Conservation (phyloP, 2,888 invertebrate genomes). For the Allolobophora icterica region DNA sequence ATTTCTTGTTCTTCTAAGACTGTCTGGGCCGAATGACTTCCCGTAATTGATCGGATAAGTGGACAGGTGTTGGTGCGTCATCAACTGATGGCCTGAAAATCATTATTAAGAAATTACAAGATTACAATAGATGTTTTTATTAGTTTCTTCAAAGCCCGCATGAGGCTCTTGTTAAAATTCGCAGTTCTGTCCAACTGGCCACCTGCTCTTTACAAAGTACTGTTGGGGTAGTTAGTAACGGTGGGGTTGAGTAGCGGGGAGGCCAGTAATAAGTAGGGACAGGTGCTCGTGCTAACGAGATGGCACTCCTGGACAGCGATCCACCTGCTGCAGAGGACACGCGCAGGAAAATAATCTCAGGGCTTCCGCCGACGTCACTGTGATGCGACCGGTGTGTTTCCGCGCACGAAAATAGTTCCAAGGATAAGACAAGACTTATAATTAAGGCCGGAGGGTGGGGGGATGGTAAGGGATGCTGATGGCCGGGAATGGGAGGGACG, state of each 20-base stretch:
- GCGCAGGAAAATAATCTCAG: neutral
- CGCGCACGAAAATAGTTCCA: conserved; percentile 11
- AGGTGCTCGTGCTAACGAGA: conserved; percentile 11
- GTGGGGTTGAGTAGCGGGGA: neutral
- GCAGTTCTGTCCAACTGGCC: neutral
- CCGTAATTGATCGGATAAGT: neutral
- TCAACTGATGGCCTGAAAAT: neutral
- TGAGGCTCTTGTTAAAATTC: neutral
- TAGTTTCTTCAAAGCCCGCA: too few species aligned
- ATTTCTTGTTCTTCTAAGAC: neutral
- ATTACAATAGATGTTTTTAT: too few species aligned
- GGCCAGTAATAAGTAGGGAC: neutral
- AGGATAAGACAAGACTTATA: neutral
- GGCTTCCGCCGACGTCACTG: neutral
- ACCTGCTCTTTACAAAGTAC: neutral
- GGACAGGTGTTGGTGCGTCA: neutral
- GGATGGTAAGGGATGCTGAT: neutral
- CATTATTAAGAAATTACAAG: too few species aligned
- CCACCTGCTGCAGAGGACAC: neutral
- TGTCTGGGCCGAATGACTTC: neutral
- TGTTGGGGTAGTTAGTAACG: neutral
- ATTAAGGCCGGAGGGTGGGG: neutral
- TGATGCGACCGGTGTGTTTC: neutral
- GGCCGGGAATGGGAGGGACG: neutral
- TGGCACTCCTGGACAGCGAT: neutral